Evolutionary conservation across 1,140 invertebrate species (phyloP), one percentile per base, ranked within the genome.

Genomic region (Zaprionus kolodkinae): DNA sequence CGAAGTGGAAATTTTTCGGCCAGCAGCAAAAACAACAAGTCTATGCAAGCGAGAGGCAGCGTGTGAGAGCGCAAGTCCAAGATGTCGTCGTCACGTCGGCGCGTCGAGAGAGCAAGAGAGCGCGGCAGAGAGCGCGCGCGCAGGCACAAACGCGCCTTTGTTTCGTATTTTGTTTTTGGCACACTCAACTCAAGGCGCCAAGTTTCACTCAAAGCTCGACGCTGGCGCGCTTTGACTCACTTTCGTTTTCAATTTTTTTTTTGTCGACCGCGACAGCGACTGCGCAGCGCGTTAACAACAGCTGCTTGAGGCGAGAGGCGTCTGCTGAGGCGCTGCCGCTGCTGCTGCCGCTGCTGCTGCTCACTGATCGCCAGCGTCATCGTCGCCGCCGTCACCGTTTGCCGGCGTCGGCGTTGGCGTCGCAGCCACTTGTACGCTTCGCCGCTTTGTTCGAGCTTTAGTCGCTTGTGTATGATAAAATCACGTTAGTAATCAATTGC

Each of bases 401-500:
- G 76, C 76, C 11, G 45, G 45, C 52, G 13, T 27, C 48, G 57
- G 65, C 52, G 35, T 57, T 48, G 74, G 62, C 81, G 66, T 65
- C 72, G 76, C 76, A 76, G 72, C 48, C 64, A 79, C 45, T 63
- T 54, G 57, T 57, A 70, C 52, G 78, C 72, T 63, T 68, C 60
- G 65, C 57, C 81, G 81, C 86, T 89, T 89, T 80, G 86, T 90
- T 91, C 84, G 85, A 92, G 91, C 87, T 92, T 92, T 92, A 92
- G 91, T 92, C 81, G 78, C 79, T 92, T 89, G 91, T 91, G 91
- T 92, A 91, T 92, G 87, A 92, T 92, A 92, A 92, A 92, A 92
- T 89, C 82, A 92, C 91, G 91, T 92, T 92, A 92, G 91, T 92
- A 91, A 92, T 92, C 91, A 92, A 92, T 92, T 91, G 91, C 87